phyloP scores from a whole-genome alignment of 1,140 invertebrate species.

The Idris sp. region DNA sequence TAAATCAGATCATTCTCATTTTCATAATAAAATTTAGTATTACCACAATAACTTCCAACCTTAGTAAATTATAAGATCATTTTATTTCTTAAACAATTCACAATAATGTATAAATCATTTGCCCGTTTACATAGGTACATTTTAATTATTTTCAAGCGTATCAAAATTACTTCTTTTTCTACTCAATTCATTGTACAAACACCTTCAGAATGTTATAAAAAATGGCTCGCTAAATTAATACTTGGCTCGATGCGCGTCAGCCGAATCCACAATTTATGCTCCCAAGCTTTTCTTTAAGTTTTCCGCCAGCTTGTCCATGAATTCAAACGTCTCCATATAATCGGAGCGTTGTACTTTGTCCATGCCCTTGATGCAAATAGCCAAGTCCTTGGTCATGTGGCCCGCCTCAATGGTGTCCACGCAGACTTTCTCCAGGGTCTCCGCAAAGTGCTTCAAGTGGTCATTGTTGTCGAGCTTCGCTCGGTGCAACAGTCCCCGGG shows the following conservation, averaged over 20 bases:
- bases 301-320: conserved; percentile 96
- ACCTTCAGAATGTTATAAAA: too few species aligned
- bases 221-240: conserved; percentile 20
- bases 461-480: conserved; percentile 95
- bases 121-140: too few species aligned
- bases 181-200: too few species aligned
- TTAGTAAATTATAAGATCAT: too few species aligned
- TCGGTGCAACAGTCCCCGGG: conserved; percentile 92
- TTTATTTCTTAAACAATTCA: too few species aligned
- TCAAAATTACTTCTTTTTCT: too few species aligned
- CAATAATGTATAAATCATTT: too few species aligned
- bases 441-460: conserved; percentile 86
- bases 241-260: conserved; percentile 17
- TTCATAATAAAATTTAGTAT: too few species aligned
- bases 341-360: conserved; percentile 89
- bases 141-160: too few species aligned
- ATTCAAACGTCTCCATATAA: conserved; percentile 98
- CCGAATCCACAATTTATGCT: conserved; percentile 33
- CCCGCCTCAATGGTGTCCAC: conserved; percentile 96
- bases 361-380: conserved; percentile 98
- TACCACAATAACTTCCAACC: too few species aligned
- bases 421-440: conserved; percentile 93
- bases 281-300: conserved; percentile 88
- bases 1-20: too few species aligned
- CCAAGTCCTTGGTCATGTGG: conserved; percentile 99